phyloP scores from a whole-genome alignment of 1,140 invertebrate genomes.

The Brachionus manjavacas region DNA sequence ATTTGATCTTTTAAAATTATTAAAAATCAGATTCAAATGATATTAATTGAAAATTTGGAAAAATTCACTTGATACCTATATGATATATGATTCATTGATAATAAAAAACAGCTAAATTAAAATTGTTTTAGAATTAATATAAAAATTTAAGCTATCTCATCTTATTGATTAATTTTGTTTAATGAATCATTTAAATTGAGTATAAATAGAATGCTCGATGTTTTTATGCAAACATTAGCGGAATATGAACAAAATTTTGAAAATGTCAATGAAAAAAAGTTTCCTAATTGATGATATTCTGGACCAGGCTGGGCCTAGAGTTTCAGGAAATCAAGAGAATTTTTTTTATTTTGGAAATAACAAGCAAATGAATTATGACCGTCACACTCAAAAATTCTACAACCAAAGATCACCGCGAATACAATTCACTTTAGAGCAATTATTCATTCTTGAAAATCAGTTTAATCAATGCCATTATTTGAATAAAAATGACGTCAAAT shows the following conservation, averaged over 20 bases:
- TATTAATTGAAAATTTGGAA: not conserved
- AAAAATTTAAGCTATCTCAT: not conserved
- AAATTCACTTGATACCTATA: not conserved
- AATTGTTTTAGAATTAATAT: not conserved
- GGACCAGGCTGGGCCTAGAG: not conserved
- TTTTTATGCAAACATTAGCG: too few species aligned
- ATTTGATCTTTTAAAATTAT: not conserved
- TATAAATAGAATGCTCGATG: not conserved
- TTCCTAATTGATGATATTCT: not conserved
- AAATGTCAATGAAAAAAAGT: not conserved
- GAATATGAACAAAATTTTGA: not conserved
- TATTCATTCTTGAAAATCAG: conserved; percentile 4
- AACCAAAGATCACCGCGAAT: not conserved
- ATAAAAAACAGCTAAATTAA: not conserved
- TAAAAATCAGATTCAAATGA: not conserved
- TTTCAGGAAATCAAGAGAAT: not conserved
- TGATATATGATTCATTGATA: not conserved
- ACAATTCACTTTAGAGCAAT: conserved; percentile 9
- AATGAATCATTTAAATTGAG: not conserved
- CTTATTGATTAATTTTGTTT: not conserved
- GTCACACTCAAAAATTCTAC: not conserved
- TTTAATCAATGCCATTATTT: conserved; percentile 28
- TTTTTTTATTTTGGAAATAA: not conserved
- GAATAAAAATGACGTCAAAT: conserved; percentile 34
- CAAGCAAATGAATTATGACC: not conserved